A percentile compares a stretch with the other conserved stretches of the same genome.
phyloP scores from a whole-genome alignment of 2,113 vertebrate species.

The Psittacus erithacus region DNA sequence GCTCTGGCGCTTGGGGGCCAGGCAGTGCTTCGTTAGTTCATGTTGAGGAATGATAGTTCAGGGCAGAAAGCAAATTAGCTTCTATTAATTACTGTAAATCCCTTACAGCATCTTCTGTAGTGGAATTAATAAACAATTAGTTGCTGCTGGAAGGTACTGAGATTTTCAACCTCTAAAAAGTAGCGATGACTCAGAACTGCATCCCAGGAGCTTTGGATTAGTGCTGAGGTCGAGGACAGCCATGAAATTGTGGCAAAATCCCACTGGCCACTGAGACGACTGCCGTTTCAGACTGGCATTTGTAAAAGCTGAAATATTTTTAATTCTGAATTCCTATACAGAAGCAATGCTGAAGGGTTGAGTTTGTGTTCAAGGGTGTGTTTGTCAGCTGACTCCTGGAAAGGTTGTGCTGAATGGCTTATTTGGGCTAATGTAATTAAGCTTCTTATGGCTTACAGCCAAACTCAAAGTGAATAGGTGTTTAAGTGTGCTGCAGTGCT shows the following conservation, averaged over 20 bases:
- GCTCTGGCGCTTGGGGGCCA: not conserved
- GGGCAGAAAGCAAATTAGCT: slow-evolving; percentile 27
- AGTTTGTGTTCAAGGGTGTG: not conserved
- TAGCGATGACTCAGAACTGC: slow-evolving; percentile 7
- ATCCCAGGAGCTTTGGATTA: not conserved
- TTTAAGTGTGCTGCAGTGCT: not conserved
- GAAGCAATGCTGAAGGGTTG: not conserved
- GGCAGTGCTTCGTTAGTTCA: not conserved
- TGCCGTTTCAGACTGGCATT: not conserved
- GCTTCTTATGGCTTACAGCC: not conserved
- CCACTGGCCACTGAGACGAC: not conserved
- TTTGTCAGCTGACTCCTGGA: not conserved
- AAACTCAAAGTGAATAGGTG: not conserved
- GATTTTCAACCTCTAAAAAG: not conserved
- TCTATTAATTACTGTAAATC: slow-evolving; percentile 45
- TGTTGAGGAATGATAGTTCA: not conserved
- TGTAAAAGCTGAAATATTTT: not conserved
- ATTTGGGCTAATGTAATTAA: slow-evolving; percentile 50
- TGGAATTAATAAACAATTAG: slow-evolving; percentile 54
- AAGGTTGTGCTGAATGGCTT: slow-evolving; percentile 15
- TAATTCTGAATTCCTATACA: not conserved
- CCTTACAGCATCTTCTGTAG: slow-evolving; percentile 14
- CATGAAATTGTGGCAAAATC: slow-evolving; percentile 20
- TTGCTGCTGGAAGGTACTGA: slow-evolving; percentile 8
- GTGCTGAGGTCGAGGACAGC: not conserved